Base-by-base conservation (phyloP, 2,113 vertebrate genomes). In the Melozone crissalis region DNA sequence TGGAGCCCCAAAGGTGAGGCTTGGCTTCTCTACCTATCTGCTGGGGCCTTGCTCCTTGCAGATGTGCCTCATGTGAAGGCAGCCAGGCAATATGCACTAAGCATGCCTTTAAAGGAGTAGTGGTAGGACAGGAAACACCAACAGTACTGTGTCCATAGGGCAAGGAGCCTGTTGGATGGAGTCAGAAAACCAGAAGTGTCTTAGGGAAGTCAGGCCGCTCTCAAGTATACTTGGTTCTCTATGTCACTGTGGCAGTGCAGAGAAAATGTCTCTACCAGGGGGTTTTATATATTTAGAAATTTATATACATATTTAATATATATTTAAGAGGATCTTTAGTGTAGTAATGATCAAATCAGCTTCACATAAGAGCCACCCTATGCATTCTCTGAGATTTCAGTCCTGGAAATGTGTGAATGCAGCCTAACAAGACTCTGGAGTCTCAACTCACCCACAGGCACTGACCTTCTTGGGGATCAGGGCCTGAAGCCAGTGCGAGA, bases 381-480 rank as follows among this genome's bases (percentile, higher is more conserved):
- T 0, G 0, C 1, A 1, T 30, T 24, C 31, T 54, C 77, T 66
- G 17, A 52, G 31, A 37, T 65, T 87, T 87, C 54, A 44, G 66
- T 13, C 27, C 23, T 3, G 13, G 54, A 72, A 75, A 65, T 37
- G 7, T 27, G 37, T 44, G 41, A 72, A n/a, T 17, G 15, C 11
- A 86, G 63, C 11, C 80, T 82, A 67, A 75, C 5, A 61, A 76
- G 31, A 26, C 69, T 57, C 39, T 44, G 46, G 33, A 84, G 47
- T 43, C 47, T 67, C 65, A 55, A 24, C 15, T 59, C 33, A 67
- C 39, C 33, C 66, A 63, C 46, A 73, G 76, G 27, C 43, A 89
- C 33, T 10, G 43, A 41, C 14, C 14, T 23, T 30, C 54, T 11
- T 1, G 1, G 74, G 46, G 66, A 67, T 33, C 43, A 58, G 49